A percentile compares a stretch with the other conserved stretches of the same genome.
Conservation (phyloP, 2,888 invertebrate genomes). For the Eudemis profundana region DNA sequence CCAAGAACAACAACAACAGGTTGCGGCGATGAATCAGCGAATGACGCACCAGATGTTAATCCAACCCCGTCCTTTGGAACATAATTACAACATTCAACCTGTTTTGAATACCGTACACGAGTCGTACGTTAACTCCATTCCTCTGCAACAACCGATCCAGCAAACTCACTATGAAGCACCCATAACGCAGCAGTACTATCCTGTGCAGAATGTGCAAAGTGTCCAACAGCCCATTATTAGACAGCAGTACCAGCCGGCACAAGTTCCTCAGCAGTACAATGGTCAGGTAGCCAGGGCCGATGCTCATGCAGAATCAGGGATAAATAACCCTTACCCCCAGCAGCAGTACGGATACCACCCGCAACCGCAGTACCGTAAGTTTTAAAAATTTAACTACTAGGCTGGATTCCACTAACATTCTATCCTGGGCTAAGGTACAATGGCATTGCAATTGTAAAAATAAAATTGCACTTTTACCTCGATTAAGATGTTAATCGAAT, state of each 20-base stretch:
- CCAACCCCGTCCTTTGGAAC: constrained; percentile 13
- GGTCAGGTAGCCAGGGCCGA: constrained; percentile 1
- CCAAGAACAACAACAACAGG: no score
- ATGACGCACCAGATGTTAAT: constrained; percentile 18
- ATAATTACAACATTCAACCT: constrained; percentile 24
- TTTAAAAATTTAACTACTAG: neutral
- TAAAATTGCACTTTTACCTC: no score
- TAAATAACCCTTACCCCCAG: constrained; percentile 12
- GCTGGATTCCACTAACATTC: neutral
- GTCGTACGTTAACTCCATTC: constrained; percentile 24
- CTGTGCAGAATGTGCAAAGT: constrained; percentile 3
- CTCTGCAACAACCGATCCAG: constrained; percentile 20
- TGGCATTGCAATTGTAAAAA: no score
- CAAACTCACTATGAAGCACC: constrained; percentile 26
- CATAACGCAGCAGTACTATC: constrained; percentile 32
- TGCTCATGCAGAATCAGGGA: neutral
- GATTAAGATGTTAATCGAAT: no score
- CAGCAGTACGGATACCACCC: neutral
- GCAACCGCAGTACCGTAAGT: constrained; percentile 17
- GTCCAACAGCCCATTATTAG: constrained; percentile 9
- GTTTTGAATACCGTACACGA: constrained; percentile 29
- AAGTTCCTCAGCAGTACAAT: constrained; percentile 14
- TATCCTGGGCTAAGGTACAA: neutral
- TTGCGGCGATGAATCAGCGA: constrained; percentile 31
- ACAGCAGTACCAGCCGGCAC: constrained; percentile 19